These are phyloP conservation scores for Amblyteles armatorius DNA, from an alignment of 2,888 invertebrate species.

Conservation along the genomic window DNA sequence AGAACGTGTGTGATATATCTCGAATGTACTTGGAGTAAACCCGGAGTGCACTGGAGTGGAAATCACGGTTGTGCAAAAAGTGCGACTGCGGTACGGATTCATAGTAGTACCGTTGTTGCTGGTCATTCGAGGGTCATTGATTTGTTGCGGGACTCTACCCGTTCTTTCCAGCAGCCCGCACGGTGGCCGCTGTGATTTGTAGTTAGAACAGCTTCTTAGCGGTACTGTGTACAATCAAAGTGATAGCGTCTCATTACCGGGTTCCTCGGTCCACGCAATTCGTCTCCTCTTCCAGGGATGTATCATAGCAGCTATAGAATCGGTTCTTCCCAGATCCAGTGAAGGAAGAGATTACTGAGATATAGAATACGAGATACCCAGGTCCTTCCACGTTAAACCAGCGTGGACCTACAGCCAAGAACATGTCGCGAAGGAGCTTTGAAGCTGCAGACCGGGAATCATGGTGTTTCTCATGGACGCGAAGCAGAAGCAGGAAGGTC, in stretches of 20 bases:
- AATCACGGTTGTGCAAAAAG: too few relatives aligned
- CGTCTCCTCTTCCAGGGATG: constrained; percentile 47
- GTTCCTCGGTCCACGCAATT: constrained; percentile 64
- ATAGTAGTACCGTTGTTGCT: neutral
- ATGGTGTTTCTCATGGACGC: constrained; percentile 58
- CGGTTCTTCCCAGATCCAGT: constrained; percentile 67
- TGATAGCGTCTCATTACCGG: constrained; percentile 19
- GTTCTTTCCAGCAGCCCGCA: neutral
- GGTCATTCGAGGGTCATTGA: neutral
- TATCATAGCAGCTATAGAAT: constrained; percentile 26
- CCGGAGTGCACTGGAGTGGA: too few relatives aligned
- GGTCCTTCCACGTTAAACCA: constrained; percentile 24
- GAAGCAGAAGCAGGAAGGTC: constrained; percentile 60
- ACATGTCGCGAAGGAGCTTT: constrained; percentile 77
- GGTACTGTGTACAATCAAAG: constrained; percentile 26
- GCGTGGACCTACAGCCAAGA: constrained; percentile 65
- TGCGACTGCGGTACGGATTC: too few relatives aligned
- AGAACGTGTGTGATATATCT: too few relatives aligned
- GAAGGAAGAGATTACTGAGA: constrained; percentile 63
- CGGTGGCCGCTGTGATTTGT: neutral
- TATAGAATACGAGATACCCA: constrained; percentile 14
- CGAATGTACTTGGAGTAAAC: neutral
- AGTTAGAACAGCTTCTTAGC: constrained; percentile 17
- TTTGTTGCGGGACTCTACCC: neutral
- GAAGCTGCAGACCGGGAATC: constrained; percentile 64